Evolutionary conservation across 2,888 invertebrate species (phyloP).

Genomic region (Cephus pulcher): DNA sequence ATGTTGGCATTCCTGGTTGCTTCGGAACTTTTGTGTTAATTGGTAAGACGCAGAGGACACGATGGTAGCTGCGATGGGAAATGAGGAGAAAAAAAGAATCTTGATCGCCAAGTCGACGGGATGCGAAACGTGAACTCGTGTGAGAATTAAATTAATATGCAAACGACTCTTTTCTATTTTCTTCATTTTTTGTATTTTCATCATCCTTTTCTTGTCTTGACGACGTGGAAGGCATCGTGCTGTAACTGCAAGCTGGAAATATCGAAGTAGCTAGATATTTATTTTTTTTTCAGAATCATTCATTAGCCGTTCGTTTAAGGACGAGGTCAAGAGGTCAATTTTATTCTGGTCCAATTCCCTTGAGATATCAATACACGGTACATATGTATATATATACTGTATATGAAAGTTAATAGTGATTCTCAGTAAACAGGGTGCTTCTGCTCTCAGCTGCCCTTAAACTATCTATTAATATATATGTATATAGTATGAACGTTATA

Average conservation of each 20-base stretch:
- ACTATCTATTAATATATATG: background rate
- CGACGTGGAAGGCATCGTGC: background rate
- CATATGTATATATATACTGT: background rate
- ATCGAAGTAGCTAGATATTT: background rate
- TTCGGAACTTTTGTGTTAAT: slow-evolving; percentile 21
- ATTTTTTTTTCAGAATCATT: background rate
- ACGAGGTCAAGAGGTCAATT: background rate
- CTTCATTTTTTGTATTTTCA: background rate
- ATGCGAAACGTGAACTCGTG: background rate
- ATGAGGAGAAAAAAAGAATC: background rate
- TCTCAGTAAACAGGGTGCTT: background rate
- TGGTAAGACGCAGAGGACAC: slow-evolving; percentile 11
- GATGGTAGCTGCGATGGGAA: slow-evolving; percentile 5
- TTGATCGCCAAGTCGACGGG: background rate
- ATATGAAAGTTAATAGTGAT: background rate
- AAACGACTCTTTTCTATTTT: background rate
- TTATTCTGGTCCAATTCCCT: background rate
- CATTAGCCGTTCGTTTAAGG: background rate
- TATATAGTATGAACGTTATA: background rate
- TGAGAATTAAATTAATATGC: background rate
- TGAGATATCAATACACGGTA: background rate
- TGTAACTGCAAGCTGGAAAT: background rate
- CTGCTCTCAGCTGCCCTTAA: background rate
- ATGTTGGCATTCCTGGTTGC: slow-evolving; percentile 1
- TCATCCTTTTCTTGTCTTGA: background rate